Percentiles rank a stretch among this genome's conserved stretches.
Conservation (phyloP, 2,888 invertebrate species). For the Alviniconcha strummeri region DNA sequence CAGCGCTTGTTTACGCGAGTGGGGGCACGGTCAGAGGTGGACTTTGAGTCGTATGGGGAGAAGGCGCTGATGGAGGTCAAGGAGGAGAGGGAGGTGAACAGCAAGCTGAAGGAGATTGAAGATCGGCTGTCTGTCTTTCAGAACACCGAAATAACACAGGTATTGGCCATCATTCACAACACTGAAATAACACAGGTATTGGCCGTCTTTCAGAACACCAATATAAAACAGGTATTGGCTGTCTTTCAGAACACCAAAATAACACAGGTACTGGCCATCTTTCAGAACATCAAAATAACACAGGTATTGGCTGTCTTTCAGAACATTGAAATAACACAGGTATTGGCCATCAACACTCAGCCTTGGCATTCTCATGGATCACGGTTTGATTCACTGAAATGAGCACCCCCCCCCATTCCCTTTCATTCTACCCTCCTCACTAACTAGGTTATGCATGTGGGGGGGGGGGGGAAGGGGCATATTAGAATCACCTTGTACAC, state of each 20-base stretch:
- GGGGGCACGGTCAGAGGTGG: constrained; percentile 44
- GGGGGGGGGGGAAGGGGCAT: too few species aligned
- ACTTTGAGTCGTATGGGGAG: constrained; percentile 61
- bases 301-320: constrained; percentile 51
- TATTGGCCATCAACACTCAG: not conserved
- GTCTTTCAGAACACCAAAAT: too few species aligned
- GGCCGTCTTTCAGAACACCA: not conserved
- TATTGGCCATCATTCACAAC: not conserved
- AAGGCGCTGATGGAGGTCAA: constrained; percentile 64
- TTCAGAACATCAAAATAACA: constrained; percentile 58
- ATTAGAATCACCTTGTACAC: too few species aligned
- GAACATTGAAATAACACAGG: not conserved
- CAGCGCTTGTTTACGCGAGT: constrained; percentile 61
- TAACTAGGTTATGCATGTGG: too few species aligned
- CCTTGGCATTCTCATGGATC: too few species aligned
- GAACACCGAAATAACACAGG: constrained; percentile 47
- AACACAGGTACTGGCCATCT: constrained; percentile 43
- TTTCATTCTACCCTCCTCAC: too few species aligned
- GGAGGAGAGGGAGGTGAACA: constrained; percentile 65
- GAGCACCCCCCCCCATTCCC: too few species aligned
- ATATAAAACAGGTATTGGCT: too few species aligned
- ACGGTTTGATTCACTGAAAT: too few species aligned
- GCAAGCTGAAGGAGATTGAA: constrained; percentile 63
- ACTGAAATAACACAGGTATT: too few species aligned
- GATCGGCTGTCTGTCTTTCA: constrained; percentile 60